phyloP scores from a whole-genome alignment of 1,140 invertebrate genomes.

The Saxidomus purpurata region DNA sequence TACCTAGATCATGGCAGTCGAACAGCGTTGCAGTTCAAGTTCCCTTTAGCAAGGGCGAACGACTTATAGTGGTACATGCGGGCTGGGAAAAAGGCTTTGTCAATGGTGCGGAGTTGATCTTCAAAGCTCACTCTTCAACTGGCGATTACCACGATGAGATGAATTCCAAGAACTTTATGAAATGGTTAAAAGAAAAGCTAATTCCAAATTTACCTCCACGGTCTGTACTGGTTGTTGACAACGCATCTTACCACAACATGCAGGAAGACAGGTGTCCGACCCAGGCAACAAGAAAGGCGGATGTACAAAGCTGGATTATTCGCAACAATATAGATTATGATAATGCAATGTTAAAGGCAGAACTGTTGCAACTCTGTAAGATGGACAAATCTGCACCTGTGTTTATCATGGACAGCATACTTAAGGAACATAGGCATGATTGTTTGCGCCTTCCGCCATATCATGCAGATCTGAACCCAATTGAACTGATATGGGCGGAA shows the following conservation, averaged over 20 bases:
- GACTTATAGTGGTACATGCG: not conserved
- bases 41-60: not conserved
- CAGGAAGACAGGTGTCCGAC: not conserved
- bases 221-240: slow-evolving; percentile 8
- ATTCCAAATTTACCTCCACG: not conserved
- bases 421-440: not conserved
- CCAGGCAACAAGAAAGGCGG: not conserved
- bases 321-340: not conserved
- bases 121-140: not conserved
- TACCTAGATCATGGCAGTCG: slow-evolving; percentile 6
- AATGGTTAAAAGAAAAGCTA: slow-evolving; percentile 8
- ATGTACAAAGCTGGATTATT: not conserved
- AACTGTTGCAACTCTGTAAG: not conserved
- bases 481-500: too few species aligned
- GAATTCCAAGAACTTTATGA: slow-evolving; percentile 1
- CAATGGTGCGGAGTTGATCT: not conserved
- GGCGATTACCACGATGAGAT: slow-evolving; percentile 27
- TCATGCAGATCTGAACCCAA: too few species aligned
- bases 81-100: not conserved
- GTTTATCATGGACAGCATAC: not conserved
- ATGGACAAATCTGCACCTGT: not conserved
- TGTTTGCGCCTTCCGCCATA: too few species aligned
- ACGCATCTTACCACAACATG: not conserved
- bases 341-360: too few species aligned
- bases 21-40: not conserved